Evolutionary conservation across 2,888 invertebrate genomes (phyloP).

Genomic region (Serrognathus titanus): DNA sequence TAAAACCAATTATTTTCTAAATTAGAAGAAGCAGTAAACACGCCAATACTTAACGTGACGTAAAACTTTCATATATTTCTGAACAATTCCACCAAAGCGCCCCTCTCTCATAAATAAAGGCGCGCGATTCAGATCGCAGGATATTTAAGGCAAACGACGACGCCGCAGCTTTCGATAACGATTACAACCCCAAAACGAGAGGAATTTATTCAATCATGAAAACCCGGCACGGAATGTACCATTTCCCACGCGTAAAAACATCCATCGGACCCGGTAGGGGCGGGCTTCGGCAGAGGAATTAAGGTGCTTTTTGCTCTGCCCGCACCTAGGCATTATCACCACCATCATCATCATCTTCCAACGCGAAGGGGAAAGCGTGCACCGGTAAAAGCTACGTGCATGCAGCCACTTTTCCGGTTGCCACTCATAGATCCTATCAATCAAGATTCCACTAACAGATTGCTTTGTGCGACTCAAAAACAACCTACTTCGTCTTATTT

Average conservation of each 20-base stretch:
- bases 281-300: constrained; percentile 16
- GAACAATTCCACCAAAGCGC: too few relatives aligned
- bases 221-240: constrained; percentile 14
- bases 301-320: constrained; percentile 22
- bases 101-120: too few relatives aligned
- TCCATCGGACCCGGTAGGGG: constrained; percentile 8
- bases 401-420: constrained; percentile 29
- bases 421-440: constrained; percentile 29
- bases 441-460: constrained; percentile 24
- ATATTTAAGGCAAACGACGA: too few relatives aligned
- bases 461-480: constrained; percentile 13
- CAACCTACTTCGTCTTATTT: background rate
- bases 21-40: too few relatives aligned
- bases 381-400: constrained; percentile 15
- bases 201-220: background rate
- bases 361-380: background rate
- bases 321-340: constrained; percentile 6
- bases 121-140: too few relatives aligned
- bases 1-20: too few relatives aligned
- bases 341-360: constrained; percentile 8
- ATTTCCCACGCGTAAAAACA: constrained; percentile 20
- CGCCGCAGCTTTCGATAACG: too few relatives aligned
- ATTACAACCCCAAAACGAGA: too few relatives aligned
- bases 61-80: too few relatives aligned
- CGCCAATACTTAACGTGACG: too few relatives aligned